Base-by-base conservation (phyloP, 2,797 vertebrate genomes). In the Holocentrus rufus region DNA sequence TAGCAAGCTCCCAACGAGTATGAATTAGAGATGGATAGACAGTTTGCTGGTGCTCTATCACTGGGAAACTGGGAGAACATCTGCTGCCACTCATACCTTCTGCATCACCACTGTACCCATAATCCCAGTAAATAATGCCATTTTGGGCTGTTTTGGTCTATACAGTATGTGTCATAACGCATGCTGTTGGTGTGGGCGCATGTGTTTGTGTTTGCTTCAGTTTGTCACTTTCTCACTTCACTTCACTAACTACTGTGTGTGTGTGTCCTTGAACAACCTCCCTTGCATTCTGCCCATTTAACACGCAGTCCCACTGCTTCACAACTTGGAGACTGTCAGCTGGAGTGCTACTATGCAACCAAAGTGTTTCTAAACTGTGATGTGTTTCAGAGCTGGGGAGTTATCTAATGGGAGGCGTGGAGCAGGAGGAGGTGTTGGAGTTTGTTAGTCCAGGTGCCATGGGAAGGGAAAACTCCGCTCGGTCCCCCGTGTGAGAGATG, bases 301-400 rank as follows among this genome's bases (percentile, higher is more conserved):
- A 84, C 83, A 85, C 63, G 4, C 52, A 7, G 77, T 62, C 65
- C 77, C 59, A 15, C 9, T 0, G 49, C 82, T 80, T 89, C 70
- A n/a, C 63, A 1, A 81, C 81, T 80, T 58, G 14, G 84, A 79
- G 79, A 57, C 85, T 80, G 85, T 84, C 88, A 86, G 83, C 77
- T 80, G 74, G 83, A 89, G 86, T 84, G 84, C 86, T 85, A 82
- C 88, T 88, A 81, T 79, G 82, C 63, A 66, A 70, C 69, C 69
- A 8, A 64, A 87, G 87, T 89, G 86, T 84, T 86, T 77, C 83
- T 85, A 88, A 88, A 88, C 77, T 77, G 68, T 87, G 82, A 76
- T 73, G 80, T 65, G 72, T 81, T 86, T 67, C 60, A 61, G 74
- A 15, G 10, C 36, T 44, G 42, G 42, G 84, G 77, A 59, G 77